Percentiles rank a stretch among this genome's conserved stretches.
These are phyloP conservation scores for Habrosyne pyritoides DNA, from an alignment of 2,888 invertebrate species.

Conservation along the genomic window DNA sequence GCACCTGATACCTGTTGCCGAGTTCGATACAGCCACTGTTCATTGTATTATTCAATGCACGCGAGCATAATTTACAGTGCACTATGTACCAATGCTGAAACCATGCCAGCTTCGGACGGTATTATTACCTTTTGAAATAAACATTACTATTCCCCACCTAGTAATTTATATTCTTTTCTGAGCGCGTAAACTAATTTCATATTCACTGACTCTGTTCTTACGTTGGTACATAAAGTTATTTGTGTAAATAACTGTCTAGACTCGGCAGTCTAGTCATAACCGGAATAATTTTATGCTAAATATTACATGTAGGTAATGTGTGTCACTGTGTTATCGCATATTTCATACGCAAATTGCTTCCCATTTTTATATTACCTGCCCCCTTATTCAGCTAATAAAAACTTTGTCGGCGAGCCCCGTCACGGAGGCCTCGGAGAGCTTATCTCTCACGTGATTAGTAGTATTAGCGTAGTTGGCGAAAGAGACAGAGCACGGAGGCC, in stretches of 20 bases:
- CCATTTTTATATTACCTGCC: too few relatives aligned
- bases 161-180: slow-evolving; percentile 43
- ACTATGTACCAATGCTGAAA: slow-evolving; percentile 45
- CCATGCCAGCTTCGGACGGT: slow-evolving; percentile 43
- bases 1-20: slow-evolving; percentile 63
- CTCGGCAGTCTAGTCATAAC: slow-evolving; percentile 18
- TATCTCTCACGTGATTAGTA: too few relatives aligned
- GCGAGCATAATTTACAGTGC: slow-evolving; percentile 49
- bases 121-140: slow-evolving; percentile 55
- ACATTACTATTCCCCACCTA: slow-evolving; percentile 44
- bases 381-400: too few relatives aligned
- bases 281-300: too few relatives aligned
- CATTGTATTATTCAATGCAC: slow-evolving; percentile 61
- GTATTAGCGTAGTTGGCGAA: too few relatives aligned
- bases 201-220: slow-evolving; percentile 26
- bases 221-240: slow-evolving; percentile 22
- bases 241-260: slow-evolving; percentile 31
- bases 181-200: slow-evolving; percentile 34
- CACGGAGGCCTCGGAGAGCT: too few relatives aligned
- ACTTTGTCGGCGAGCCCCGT: too few relatives aligned
- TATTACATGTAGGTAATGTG: too few relatives aligned
- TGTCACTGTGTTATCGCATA: too few relatives aligned
- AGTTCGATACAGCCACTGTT: slow-evolving; percentile 30
- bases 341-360: too few relatives aligned
- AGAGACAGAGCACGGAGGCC: too few relatives aligned